Base-by-base conservation (phyloP, 2,797 vertebrate genomes). In the Hafferia zeledoni region DNA sequence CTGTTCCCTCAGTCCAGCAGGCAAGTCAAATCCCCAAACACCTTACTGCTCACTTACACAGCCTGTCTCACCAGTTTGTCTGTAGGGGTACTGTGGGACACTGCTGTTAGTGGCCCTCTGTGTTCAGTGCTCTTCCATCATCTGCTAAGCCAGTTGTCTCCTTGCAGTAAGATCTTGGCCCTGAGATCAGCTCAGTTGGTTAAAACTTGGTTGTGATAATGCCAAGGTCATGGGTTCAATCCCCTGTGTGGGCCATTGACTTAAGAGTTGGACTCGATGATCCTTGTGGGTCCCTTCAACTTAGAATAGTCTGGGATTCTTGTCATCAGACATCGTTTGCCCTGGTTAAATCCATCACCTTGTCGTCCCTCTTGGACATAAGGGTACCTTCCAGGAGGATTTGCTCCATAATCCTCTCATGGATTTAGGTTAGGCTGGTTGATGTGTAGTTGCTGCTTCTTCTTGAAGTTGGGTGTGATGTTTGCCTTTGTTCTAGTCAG, bases 1-100 rank as follows among this genome's bases (percentile, higher is more conserved):
- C 37, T 87, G 17, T 63, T 53, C 30, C 16, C 70, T 43, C 16
- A 67, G 25, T 30, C n/a, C 52, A 87, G 43, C 82, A 65, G 50
- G 13, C 24, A 20, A 14, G 46, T 25, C 30, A 16, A 4, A 55
- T 69, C 69, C 43, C 35, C 14, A 8, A 17, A 28, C 14, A 14
- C n/a, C 11, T 76, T 23, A 1, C 0, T 76, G 39, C 53, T 82
- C 0, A 0, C 28, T 60, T 63, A 7, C 4, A 41, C 19, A 4
- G 9, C 30, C 43, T 78, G 7, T 55, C 57, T 71, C 64, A 23
- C 55, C 24, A 31, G 12, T 71, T 50, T 31, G 75, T 30, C 53
- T 85, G 9, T 69, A 22, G 71, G 25, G 20, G 15, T 47, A 1
- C 47, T 50, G 35, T 27, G 31, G 28, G 19, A 47, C 11, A 13